Conservation (phyloP, 2,888 invertebrate genomes). For the Fissipunctia ypsillon region DNA sequence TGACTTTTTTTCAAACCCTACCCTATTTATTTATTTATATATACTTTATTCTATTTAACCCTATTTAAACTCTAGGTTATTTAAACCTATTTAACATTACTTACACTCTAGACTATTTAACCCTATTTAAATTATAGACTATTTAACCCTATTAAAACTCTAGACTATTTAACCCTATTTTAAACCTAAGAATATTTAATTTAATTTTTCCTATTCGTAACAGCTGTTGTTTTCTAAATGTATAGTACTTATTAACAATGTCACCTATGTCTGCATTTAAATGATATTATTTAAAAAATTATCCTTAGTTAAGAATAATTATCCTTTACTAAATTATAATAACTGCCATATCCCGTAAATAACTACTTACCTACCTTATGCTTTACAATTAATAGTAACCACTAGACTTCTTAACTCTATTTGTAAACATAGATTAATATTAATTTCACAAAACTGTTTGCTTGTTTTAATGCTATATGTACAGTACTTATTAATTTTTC, state of each 20-base stretch:
- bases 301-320: neutral
- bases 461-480: neutral
- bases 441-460: neutral
- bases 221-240: neutral
- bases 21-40: neutral
- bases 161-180: neutral
- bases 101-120: neutral
- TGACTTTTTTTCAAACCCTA: neutral
- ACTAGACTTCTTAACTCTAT: too few relatives aligned
- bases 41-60: neutral
- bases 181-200: too few relatives aligned
- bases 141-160: neutral
- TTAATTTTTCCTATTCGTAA: neutral
- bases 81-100: too few relatives aligned
- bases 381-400: neutral
- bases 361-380: neutral
- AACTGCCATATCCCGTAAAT: neutral
- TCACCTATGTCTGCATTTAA: neutral
- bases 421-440: neutral
- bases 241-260: neutral
- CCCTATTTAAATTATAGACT: neutral
- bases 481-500: conserved; percentile 1
- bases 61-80: neutral
- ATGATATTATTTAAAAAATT: too few relatives aligned
- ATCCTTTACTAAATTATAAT: neutral